Evolutionary conservation across 2,888 invertebrate species (phyloP).

Genomic region (Eristalinus sepulchralis): DNA sequence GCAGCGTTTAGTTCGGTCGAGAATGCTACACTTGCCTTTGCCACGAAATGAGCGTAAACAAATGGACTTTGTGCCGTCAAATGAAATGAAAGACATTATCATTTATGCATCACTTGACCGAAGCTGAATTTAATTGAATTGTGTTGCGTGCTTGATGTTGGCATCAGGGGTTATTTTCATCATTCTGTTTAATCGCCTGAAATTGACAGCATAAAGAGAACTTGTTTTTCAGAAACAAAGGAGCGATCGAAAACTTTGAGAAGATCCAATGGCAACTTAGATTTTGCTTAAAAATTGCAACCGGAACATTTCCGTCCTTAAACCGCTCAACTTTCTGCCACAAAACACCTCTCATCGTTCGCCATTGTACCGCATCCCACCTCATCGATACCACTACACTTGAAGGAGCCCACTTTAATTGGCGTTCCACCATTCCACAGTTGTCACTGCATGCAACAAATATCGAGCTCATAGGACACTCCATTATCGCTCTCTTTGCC

Average conservation of each 20-base stretch:
- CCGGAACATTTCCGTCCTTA: not conserved
- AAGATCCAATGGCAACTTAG: too few species aligned
- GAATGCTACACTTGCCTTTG: conserved; percentile 28
- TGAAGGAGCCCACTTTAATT: not conserved
- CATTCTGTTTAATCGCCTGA: too few species aligned
- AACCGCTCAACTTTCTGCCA: not conserved
- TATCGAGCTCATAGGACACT: conserved; percentile 66
- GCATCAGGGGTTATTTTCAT: not conserved
- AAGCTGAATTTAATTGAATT: not conserved
- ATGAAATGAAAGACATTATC: conserved; percentile 30
- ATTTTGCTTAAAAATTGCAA: too few species aligned
- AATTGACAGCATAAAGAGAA: too few species aligned
- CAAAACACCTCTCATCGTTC: not conserved
- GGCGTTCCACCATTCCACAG: not conserved
- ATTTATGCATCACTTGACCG: conserved; percentile 46
- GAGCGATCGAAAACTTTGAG: too few species aligned
- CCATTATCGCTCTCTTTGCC: conserved; percentile 70
- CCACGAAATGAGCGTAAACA: conserved; percentile 44
- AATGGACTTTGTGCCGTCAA: conserved; percentile 45
- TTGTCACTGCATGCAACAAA: conserved; percentile 31
- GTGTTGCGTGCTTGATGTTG: not conserved
- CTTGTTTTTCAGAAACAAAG: too few species aligned
- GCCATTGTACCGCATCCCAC: not conserved
- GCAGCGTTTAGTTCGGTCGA: conserved; percentile 55
- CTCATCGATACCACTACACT: not conserved